Conservation (phyloP, 2,888 invertebrate genomes). For the Euphydryas editha region DNA sequence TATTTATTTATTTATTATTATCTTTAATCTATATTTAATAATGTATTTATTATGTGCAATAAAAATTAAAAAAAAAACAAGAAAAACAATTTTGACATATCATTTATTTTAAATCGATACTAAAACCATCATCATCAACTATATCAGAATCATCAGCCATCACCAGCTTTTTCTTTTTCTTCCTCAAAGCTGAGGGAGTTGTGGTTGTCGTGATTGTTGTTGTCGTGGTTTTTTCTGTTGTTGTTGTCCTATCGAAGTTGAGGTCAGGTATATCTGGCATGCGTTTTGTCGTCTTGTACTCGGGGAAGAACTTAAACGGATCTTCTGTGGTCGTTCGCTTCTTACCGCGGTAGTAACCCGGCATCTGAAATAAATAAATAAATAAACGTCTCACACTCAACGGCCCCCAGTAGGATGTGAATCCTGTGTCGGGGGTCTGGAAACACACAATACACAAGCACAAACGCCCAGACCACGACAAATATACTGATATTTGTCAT, state of each 20-base stretch:
- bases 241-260: slow-evolving; percentile 12
- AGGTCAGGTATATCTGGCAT: slow-evolving; percentile 9
- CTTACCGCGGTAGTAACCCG: slow-evolving; percentile 55
- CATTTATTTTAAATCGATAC: slow-evolving; percentile 40
- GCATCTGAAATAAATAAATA: slow-evolving; percentile 58
- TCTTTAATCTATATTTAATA: too few species aligned
- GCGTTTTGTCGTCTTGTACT: slow-evolving; percentile 21
- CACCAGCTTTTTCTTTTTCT: slow-evolving; percentile 21
- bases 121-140: slow-evolving; percentile 41
- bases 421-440: too few species aligned
- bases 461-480: too few species aligned
- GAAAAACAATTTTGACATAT: too few species aligned
- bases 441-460: too few species aligned
- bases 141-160: slow-evolving; percentile 34
- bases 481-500: too few species aligned
- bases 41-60: too few species aligned
- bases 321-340: slow-evolving; percentile 53
- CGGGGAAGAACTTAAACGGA: slow-evolving; percentile 31
- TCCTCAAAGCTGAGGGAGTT: slow-evolving; percentile 11
- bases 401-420: too few species aligned
- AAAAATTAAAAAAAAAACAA: too few species aligned
- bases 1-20: too few species aligned
- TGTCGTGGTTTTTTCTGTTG: background rate
- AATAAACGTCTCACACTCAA: too few species aligned
- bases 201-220: background rate